Percentiles rank a stretch among this genome's conserved stretches.
phyloP scores from a whole-genome alignment of 2,113 vertebrate genomes.

The Indri indri region DNA sequence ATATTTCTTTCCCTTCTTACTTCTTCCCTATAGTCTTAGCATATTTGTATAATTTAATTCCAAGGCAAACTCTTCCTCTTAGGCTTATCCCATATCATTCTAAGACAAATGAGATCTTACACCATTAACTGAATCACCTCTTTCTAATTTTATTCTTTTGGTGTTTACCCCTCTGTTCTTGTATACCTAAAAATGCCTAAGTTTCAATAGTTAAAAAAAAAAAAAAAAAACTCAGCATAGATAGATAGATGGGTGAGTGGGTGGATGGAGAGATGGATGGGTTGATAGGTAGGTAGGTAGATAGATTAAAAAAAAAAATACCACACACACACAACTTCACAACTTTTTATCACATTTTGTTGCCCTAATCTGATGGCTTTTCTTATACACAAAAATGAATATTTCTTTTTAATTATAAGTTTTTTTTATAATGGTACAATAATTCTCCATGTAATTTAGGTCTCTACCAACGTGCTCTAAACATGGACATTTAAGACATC shows the following conservation, averaged over 20 bases:
- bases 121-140: neutral
- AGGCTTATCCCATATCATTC: neutral
- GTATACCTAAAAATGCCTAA: neutral
- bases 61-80: neutral
- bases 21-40: neutral
- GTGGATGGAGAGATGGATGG: neutral
- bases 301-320: neutral
- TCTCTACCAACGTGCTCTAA: too few relatives aligned
- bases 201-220: neutral
- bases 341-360: neutral
- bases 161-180: neutral
- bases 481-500: too few relatives aligned
- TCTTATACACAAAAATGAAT: neutral
- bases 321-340: too few relatives aligned
- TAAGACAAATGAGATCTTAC: neutral
- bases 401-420: neutral
- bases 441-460: neutral
- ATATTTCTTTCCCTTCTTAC: neutral
- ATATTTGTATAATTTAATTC: neutral
- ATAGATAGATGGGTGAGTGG: neutral
- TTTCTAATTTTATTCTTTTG: neutral
- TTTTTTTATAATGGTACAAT: neutral
- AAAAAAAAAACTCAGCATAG: neutral
- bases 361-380: neutral
- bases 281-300: neutral